phyloP scores from a whole-genome alignment of 2,888 invertebrate species.

The Cryptops parisi region DNA sequence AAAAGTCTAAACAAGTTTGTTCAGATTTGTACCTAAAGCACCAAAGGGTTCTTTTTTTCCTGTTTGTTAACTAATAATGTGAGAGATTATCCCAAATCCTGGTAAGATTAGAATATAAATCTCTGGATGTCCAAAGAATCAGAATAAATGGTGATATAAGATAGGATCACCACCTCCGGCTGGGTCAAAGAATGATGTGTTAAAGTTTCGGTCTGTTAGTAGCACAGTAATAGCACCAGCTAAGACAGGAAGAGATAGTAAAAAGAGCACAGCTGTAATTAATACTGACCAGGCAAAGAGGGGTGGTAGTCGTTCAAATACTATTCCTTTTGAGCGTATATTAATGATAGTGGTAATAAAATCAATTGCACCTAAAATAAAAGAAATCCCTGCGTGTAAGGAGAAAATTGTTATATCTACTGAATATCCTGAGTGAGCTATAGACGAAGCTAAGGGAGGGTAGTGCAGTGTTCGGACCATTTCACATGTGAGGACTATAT shows the following conservation, averaged over 20 bases:
- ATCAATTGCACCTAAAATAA: constrained; percentile 58
- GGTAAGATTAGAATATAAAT: constrained; percentile 74
- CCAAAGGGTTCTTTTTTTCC: constrained; percentile 62
- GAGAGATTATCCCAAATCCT: constrained; percentile 66
- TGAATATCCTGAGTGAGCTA: constrained; percentile 49
- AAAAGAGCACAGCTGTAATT: constrained; percentile 47
- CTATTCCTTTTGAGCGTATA: too few species aligned
- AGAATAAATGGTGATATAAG: constrained; percentile 68
- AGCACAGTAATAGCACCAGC: constrained; percentile 67
- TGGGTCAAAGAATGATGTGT: constrained; percentile 67
- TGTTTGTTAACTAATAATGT: constrained; percentile 58
- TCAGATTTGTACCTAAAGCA: constrained; percentile 53
- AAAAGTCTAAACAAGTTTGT: too few species aligned
- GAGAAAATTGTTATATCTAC: constrained; percentile 65
- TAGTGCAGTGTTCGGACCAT: too few species aligned
- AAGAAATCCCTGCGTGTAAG: constrained; percentile 54
- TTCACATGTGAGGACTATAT: too few species aligned
- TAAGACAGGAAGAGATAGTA: constrained; percentile 56
- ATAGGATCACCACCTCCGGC: constrained; percentile 65
- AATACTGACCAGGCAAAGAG: constrained; percentile 59
- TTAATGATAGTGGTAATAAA: too few species aligned
- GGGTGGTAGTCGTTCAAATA: constrained; percentile 53
- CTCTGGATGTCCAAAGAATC: too few species aligned
- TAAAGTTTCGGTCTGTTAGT: constrained; percentile 61
- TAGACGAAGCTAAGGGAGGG: constrained; percentile 48